Evolutionary conservation across 1,140 invertebrate genomes (phyloP).

Genomic region (Orchestia grillus): DNA sequence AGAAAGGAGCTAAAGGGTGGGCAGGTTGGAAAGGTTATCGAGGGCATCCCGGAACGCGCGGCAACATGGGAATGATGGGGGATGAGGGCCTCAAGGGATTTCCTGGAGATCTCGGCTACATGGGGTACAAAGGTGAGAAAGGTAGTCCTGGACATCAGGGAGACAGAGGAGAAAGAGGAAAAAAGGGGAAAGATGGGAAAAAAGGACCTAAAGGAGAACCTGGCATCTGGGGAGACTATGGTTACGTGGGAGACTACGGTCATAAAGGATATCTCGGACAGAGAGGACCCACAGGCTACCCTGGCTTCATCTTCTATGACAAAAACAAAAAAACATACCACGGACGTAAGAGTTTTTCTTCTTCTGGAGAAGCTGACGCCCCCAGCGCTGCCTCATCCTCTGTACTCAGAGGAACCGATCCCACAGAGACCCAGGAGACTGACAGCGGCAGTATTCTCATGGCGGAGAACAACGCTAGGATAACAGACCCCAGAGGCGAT

Average conservation of each 20-base stretch:
- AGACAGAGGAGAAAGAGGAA: conserved; percentile 33
- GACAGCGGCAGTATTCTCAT: neutral
- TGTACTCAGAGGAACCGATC: neutral
- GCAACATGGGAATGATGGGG: neutral
- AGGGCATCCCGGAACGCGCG: neutral
- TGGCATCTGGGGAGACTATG: neutral
- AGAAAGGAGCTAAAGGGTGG: conserved; percentile 25
- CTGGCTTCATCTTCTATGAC: conserved; percentile 6
- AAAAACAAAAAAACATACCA: neutral
- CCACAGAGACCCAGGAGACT: neutral
- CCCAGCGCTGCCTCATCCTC: neutral
- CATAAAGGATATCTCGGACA: neutral
- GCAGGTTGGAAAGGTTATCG: neutral
- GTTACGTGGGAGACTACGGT: neutral
- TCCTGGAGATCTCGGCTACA: neutral
- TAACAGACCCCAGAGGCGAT: neutral
- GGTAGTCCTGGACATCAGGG: neutral
- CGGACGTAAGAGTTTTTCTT: neutral
- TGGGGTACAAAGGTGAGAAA: neutral
- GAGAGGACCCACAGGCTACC: neutral
- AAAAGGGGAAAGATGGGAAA: conserved; percentile 13
- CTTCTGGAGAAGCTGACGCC: neutral
- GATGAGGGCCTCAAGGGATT: conserved; percentile 20
- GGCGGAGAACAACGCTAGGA: neutral
- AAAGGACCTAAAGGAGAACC: neutral